A percentile compares a stretch with the other conserved stretches of the same genome.
Conservation (phyloP, 2,797 vertebrate genomes). For the Acanthornis magna region DNA sequence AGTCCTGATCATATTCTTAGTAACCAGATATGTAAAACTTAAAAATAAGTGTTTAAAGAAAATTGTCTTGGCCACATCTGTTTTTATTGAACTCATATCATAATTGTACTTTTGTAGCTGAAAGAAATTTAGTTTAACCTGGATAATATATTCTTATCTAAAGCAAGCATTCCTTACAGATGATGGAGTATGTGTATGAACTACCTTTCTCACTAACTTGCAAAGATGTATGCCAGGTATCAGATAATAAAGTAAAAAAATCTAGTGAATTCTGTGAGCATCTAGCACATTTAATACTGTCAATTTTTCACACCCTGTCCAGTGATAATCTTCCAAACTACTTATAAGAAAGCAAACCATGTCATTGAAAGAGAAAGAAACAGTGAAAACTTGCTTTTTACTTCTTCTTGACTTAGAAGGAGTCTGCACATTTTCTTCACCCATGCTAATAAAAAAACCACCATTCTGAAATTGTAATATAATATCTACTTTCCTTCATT, state of each 20-base stretch:
- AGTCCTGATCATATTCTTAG: neutral
- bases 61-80: neutral
- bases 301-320: neutral
- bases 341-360: neutral
- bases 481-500: neutral
- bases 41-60: neutral
- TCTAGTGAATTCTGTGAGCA: neutral
- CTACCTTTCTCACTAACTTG: neutral
- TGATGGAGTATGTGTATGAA: neutral
- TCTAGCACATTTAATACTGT: neutral
- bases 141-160: neutral
- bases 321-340: neutral
- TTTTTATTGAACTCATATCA: neutral
- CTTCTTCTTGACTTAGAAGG: neutral
- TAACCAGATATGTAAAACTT: neutral
- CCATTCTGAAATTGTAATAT: neutral
- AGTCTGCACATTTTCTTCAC: neutral
- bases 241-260: neutral
- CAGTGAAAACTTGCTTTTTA: neutral
- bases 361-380: neutral
- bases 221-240: neutral
- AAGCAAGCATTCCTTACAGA: neutral
- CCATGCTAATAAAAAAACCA: neutral
- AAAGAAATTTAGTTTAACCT: neutral
- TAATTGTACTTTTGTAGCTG: neutral